These are phyloP conservation scores for Calidris pugnax DNA, from an alignment of 2,113 vertebrate species.

Conservation along the genomic window DNA sequence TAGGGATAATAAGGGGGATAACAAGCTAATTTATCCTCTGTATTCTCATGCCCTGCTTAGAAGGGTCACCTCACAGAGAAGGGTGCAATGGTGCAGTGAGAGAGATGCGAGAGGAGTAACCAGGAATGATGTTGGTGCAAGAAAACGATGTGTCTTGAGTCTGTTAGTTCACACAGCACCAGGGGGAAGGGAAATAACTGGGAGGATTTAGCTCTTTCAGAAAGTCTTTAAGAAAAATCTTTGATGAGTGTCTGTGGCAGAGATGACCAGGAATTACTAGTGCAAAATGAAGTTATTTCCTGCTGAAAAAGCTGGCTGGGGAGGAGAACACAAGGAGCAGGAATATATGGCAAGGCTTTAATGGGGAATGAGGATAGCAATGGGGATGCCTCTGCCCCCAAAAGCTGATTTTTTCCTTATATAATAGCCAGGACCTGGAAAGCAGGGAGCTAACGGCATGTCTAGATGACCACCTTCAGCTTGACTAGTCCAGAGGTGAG, in stretches of 20 bases:
- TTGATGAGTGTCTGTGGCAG: neutral
- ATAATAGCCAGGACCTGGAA: neutral
- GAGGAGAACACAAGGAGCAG: neutral
- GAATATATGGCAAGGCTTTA: neutral
- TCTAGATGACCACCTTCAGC: neutral
- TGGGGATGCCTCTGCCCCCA: neutral
- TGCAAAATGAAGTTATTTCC: neutral
- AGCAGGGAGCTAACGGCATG: neutral
- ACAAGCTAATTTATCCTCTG: neutral
- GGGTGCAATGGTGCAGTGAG: neutral
- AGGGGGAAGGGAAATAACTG: neutral
- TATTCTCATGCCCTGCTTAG: neutral
- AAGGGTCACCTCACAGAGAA: neutral
- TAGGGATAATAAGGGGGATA: accelerated
- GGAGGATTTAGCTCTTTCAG: neutral
- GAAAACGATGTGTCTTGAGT: accelerated
- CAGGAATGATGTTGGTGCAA: neutral
- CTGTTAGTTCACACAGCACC: neutral
- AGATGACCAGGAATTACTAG: neutral
- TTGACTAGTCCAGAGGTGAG: neutral
- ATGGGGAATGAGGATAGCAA: neutral
- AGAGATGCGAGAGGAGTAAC: neutral
- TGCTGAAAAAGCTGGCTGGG: neutral
- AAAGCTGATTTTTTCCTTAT: neutral
- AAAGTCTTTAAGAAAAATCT: neutral